Percentiles rank a stretch among this genome's conserved stretches.
Evolutionary conservation across 2,113 vertebrate species (phyloP).

Genomic region (Ahaetulla prasina): DNA sequence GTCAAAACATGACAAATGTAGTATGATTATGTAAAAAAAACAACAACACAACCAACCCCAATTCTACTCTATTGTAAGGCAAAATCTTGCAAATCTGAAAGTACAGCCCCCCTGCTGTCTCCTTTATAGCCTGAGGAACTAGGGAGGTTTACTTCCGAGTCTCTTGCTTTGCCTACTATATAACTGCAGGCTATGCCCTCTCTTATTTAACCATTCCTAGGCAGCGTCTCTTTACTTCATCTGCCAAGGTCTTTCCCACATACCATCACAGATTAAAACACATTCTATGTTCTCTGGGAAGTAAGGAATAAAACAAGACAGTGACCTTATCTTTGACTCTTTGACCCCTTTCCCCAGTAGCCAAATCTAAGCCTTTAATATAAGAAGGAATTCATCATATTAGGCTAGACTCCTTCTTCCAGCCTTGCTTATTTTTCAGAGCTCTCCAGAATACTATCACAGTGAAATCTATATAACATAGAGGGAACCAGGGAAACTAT

Average conservation of each 20-base stretch:
- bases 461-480: constrained; percentile 28
- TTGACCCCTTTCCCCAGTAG: constrained; percentile 22
- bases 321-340: background rate
- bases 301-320: constrained; percentile 14
- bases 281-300: constrained; percentile 23
- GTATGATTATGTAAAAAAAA: background rate
- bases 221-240: background rate
- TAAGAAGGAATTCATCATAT: background rate
- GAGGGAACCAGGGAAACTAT: background rate
- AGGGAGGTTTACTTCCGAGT: background rate
- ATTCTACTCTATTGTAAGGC: background rate
- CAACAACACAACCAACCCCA: background rate
- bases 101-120: background rate
- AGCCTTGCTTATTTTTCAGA: background rate
- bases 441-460: background rate
- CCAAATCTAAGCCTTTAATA: constrained; percentile 15
- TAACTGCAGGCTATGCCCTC: background rate
- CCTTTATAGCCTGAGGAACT: background rate
- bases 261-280: constrained; percentile 8
- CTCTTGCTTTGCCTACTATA: background rate
- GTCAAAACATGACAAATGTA: background rate
- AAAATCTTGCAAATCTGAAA: background rate
- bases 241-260: background rate
- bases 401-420: background rate
- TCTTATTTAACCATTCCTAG: background rate